Percentiles rank a stretch among this genome's conserved stretches.
phyloP scores from a whole-genome alignment of 2,797 vertebrate species.

The Notamacropus eugenii region DNA sequence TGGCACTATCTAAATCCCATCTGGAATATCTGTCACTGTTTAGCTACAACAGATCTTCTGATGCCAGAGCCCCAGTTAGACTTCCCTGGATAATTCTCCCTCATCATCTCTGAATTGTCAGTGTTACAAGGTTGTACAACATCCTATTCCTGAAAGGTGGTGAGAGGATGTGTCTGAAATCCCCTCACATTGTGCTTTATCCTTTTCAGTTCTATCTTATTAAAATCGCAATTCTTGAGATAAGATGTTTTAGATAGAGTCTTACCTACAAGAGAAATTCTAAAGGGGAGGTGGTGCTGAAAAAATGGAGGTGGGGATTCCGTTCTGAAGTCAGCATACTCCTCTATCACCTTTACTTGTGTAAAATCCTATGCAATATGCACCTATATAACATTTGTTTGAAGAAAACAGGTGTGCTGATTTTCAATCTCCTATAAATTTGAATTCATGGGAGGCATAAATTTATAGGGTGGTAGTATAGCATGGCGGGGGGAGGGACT shows the following conservation, averaged over 20 bases:
- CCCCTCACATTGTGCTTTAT: slow-evolving; percentile 27
- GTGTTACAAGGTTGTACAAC: background rate
- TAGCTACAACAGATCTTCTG: background rate
- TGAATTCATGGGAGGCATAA: background rate
- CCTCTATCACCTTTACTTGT: background rate
- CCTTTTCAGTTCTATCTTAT: slow-evolving; percentile 23
- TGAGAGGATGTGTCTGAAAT: background rate
- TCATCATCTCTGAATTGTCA: slow-evolving; percentile 24
- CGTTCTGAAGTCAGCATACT: background rate
- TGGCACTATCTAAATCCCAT: background rate
- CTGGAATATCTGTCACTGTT: slow-evolving; percentile 35
- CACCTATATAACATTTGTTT: slow-evolving; percentile 2
- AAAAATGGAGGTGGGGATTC: background rate
- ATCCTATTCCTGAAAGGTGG: background rate
- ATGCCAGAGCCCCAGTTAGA: background rate
- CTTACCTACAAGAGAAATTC: slow-evolving; percentile 27
- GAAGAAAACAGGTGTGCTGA: background rate
- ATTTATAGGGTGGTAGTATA: background rate
- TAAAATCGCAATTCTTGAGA: slow-evolving; percentile 1
- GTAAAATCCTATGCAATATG: background rate
- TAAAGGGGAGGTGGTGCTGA: slow-evolving; percentile 3
- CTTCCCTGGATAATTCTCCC: slow-evolving; percentile 1
- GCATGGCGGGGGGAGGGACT: background rate
- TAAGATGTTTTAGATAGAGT: slow-evolving; percentile 21
- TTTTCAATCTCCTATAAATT: background rate